A percentile compares a stretch with the other conserved stretches of the same genome.
phyloP scores from a whole-genome alignment of 2,113 vertebrate species.

The Pluvialis apricaria region DNA sequence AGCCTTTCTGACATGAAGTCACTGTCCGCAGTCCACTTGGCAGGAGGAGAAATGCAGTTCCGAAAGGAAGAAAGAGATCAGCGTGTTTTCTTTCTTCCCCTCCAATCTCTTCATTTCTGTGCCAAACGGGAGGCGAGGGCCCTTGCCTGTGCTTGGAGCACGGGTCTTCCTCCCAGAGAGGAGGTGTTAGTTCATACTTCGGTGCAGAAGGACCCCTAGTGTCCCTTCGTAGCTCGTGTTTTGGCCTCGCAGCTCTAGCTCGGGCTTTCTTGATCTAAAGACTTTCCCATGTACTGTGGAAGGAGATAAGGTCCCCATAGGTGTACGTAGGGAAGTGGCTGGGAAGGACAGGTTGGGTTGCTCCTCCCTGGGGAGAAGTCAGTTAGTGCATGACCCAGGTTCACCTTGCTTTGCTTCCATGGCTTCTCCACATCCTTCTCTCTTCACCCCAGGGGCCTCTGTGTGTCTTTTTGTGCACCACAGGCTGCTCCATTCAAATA shows the following conservation, averaged over 20 bases:
- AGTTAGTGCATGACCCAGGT: background rate
- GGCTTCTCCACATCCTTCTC: background rate
- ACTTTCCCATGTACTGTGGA: background rate
- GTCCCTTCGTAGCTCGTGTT: background rate
- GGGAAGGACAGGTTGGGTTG: background rate
- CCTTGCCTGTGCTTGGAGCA: background rate
- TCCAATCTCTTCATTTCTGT: background rate
- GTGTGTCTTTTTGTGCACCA: background rate
- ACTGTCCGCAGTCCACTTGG: background rate
- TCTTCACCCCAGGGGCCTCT: background rate
- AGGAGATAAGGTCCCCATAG: background rate
- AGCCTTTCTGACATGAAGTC: background rate
- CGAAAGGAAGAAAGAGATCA: background rate
- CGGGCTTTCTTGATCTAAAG: background rate
- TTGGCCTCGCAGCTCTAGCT: background rate
- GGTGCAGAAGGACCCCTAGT: slow-evolving; percentile 28
- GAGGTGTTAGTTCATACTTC: background rate
- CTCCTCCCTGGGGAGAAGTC: background rate
- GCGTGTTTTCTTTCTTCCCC: fast-evolving
- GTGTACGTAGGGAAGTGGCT: fast-evolving
- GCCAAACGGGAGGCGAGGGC: background rate
- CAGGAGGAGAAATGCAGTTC: background rate
- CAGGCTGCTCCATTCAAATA: background rate
- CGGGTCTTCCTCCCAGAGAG: background rate
- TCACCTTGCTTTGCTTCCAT: background rate